phyloP scores from a whole-genome alignment of 2,797 vertebrate genomes.

The Notamacropus eugenii region DNA sequence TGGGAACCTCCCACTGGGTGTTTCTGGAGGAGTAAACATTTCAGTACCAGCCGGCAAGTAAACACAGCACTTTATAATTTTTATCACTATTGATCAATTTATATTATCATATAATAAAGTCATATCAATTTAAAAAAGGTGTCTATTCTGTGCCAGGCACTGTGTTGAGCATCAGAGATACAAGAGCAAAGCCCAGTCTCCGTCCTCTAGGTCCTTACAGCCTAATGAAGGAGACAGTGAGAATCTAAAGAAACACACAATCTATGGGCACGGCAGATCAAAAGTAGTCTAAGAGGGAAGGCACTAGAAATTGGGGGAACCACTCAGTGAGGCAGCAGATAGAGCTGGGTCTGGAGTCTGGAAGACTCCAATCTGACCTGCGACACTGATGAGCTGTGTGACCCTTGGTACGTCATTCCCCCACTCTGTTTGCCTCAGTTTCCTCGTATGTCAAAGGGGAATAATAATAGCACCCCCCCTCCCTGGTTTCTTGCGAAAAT shows the following conservation, averaged over 20 bases:
- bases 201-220: not conserved
- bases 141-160: not conserved
- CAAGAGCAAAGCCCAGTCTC: not conserved
- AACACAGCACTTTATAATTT: not conserved
- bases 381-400: not conserved
- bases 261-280: not conserved
- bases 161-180: no score
- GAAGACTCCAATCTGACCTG: no score
- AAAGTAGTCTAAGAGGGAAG: not conserved
- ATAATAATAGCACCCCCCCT: not conserved
- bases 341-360: not conserved
- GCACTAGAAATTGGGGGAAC: not conserved
- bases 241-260: not conserved
- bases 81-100: not conserved
- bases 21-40: slow-evolving; percentile 44
- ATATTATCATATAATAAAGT: not conserved
- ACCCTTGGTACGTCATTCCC: not conserved
- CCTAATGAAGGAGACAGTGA: not conserved
- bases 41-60: slow-evolving; percentile 14
- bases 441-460: not conserved
- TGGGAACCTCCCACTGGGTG: not conserved
- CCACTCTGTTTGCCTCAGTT: not conserved
- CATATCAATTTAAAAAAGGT: slow-evolving; percentile 10
- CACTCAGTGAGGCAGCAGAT: rapidly evolving
- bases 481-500: not conserved